These are phyloP conservation scores for Drosophila dunni DNA, from an alignment of 1,140 invertebrate genomes.

Conservation along the genomic window DNA sequence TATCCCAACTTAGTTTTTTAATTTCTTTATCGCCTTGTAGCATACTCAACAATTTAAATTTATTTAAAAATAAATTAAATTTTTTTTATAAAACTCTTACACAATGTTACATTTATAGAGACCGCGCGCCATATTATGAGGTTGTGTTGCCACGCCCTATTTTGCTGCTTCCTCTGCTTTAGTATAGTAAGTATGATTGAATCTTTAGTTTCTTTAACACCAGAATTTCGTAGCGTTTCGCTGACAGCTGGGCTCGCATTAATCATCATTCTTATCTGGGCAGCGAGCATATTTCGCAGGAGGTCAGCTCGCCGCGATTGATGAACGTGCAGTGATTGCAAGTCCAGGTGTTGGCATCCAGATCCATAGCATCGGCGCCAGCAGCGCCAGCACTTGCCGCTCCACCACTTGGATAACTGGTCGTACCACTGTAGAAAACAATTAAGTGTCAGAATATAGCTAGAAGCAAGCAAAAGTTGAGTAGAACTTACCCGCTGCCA, in stretches of 20 bases:
- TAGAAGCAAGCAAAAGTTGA: background rate
- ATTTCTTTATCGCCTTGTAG: slow-evolving; percentile 3
- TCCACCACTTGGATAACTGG: slow-evolving; percentile 68
- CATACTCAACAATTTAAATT: slow-evolving; percentile 70
- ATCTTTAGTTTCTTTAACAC: slow-evolving; percentile 76
- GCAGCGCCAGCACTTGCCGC: slow-evolving; percentile 50
- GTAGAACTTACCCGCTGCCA: slow-evolving; percentile 66
- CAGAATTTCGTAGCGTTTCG: slow-evolving; percentile 63
- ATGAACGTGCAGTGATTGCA: slow-evolving; percentile 97
- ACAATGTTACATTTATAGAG: slow-evolving; percentile 65
- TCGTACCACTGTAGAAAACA: slow-evolving; percentile 58
- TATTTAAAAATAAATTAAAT: slow-evolving; percentile 76
- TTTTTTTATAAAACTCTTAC: slow-evolving; percentile 74
- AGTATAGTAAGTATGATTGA: slow-evolving; percentile 71
- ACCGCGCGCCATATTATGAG: slow-evolving; percentile 47
- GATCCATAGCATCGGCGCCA: slow-evolving; percentile 63
- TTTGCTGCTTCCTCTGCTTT: slow-evolving; percentile 27
- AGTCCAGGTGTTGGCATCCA: slow-evolving; percentile 89
- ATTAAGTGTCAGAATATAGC: background rate
- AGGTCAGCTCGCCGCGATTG: slow-evolving; percentile 89
- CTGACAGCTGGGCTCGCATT: slow-evolving; percentile 39
- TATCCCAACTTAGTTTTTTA: too few relatives aligned
- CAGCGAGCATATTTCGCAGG: slow-evolving; percentile 97
- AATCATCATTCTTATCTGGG: slow-evolving; percentile 86
- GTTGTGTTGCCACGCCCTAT: slow-evolving; percentile 43